Evolutionary conservation across 2,113 vertebrate genomes (phyloP).

Genomic region (Triplophysa tibetana): DNA sequence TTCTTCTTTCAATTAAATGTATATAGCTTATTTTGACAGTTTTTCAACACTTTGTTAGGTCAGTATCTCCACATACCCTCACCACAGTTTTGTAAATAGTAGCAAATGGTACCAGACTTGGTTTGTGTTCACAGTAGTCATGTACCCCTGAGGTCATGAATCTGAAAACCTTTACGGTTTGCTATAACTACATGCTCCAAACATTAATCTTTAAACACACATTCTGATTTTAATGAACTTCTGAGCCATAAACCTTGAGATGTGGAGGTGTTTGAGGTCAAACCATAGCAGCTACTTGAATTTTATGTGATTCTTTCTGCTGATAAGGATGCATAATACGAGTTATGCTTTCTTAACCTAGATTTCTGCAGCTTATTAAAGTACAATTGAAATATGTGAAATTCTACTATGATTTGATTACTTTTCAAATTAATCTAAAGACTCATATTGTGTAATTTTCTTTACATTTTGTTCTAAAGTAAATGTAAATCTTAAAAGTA

Average conservation of each 20-base stretch:
- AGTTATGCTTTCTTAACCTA: not conserved
- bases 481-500: too few species aligned
- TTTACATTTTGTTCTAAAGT: too few species aligned
- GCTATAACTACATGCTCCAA: conserved; percentile 27
- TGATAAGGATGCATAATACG: not conserved
- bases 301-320: conserved; percentile 10
- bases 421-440: not conserved
- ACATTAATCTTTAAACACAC: conserved; percentile 51
- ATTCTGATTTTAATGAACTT: conserved; percentile 20
- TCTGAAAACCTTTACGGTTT: conserved; percentile 33
- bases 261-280: conserved; percentile 35
- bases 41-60: too few species aligned
- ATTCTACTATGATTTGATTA: not conserved
- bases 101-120: not conserved
- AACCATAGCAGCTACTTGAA: conserved; percentile 12
- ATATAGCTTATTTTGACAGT: too few species aligned
- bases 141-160: not conserved
- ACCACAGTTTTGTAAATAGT: not conserved
- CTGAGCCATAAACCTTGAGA: conserved; percentile 42
- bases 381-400: too few species aligned
- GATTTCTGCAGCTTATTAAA: too few species aligned
- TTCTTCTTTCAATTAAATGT: too few species aligned
- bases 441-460: too few species aligned
- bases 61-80: too few species aligned
- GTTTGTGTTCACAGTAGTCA: not conserved